Percentiles rank a stretch among this genome's conserved stretches.
Conservation (phyloP, 2,797 vertebrate genomes). For the Lagocephalus sceleratus region DNA sequence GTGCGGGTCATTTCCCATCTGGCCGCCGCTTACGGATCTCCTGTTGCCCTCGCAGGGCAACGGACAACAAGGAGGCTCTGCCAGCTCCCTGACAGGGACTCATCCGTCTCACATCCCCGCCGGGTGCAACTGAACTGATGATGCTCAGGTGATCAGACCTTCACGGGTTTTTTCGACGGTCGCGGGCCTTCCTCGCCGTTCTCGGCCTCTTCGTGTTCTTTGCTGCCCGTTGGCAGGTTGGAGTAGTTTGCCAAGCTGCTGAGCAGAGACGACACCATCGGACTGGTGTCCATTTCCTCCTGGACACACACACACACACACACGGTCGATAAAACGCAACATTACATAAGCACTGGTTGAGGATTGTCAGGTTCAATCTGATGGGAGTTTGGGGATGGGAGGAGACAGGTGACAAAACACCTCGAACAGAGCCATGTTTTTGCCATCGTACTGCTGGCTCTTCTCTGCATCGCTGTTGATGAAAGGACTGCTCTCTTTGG, state of each 20-base stretch:
- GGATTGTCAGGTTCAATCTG: not conserved
- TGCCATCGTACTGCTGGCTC: constrained; percentile 90
- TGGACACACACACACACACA: constrained; percentile 52
- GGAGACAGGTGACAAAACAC: too few relatives aligned
- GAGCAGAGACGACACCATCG: constrained; percentile 96
- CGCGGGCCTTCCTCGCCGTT: constrained; percentile 84
- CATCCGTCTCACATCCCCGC: not conserved
- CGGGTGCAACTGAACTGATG: not conserved
- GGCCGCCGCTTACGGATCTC: not conserved
- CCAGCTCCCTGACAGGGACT: not conserved
- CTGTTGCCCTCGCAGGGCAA: not conserved
- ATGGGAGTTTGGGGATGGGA: too few relatives aligned
- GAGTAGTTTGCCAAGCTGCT: constrained; percentile 96
- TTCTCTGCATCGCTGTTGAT: constrained; percentile 92
- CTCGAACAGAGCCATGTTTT: constrained; percentile 98
- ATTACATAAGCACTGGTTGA: not conserved
- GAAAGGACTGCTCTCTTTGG: constrained; percentile 96
- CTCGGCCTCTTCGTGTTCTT: constrained; percentile 95
- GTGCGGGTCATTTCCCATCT: not conserved
- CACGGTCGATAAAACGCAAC: not conserved
- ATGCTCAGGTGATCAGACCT: constrained; percentile 70
- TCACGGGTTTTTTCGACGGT: constrained; percentile 86
- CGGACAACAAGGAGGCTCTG: not conserved
- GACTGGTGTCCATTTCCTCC: constrained; percentile 99
- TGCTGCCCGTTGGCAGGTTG: constrained; percentile 93